Conservation (phyloP, 2,113 vertebrate genomes). For the Cyrtonyx montezumae region DNA sequence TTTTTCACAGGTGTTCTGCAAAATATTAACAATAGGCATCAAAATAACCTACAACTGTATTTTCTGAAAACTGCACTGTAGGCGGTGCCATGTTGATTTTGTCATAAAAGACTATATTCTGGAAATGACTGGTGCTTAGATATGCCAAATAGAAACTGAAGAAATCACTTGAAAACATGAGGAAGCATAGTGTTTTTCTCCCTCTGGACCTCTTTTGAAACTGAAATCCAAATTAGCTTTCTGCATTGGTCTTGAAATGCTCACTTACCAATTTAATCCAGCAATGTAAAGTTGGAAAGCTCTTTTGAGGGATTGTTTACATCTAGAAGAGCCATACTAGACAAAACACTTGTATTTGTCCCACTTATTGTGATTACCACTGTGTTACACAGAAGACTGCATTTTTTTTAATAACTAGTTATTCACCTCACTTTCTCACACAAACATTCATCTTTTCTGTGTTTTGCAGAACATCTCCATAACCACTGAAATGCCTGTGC, state of each 20-base stretch:
- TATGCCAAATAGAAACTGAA: not conserved
- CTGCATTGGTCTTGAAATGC: not conserved
- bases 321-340: not conserved
- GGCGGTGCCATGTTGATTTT: not conserved
- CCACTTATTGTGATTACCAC: not conserved
- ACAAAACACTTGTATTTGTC: not conserved
- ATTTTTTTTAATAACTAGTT: not conserved
- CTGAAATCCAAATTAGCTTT: not conserved
- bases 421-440: not conserved
- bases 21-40: not conserved
- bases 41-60: not conserved
- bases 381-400: too few species aligned
- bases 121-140: not conserved
- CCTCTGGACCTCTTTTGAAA: not conserved
- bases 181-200: not conserved
- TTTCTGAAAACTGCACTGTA: not conserved
- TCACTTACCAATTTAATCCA: not conserved
- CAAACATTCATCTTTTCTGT: not conserved
- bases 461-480: not conserved
- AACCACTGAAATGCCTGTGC: not conserved
- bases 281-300: not conserved
- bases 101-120: not conserved
- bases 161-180: not conserved
- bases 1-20: not conserved
- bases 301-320: not conserved